Evolutionary conservation across 1,140 invertebrate species (phyloP).

Genomic region (Sinonovacula constricta): DNA sequence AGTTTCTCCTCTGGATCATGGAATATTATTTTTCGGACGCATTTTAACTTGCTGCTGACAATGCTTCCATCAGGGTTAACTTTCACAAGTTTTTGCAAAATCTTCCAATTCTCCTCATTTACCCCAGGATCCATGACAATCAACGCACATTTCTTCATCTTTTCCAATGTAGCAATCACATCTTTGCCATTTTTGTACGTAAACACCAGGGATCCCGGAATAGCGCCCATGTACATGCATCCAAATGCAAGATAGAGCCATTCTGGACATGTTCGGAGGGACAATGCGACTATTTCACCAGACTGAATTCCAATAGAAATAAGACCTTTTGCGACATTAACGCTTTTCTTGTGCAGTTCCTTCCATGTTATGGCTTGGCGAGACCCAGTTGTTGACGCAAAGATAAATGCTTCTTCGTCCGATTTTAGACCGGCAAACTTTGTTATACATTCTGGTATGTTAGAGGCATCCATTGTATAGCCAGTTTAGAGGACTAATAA

Average conservation of each 20-base stretch:
- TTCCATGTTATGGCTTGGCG: no score
- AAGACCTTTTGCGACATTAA: neutral
- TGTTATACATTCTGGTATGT: no score
- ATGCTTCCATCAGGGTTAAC: neutral
- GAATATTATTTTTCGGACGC: neutral
- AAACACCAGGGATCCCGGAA: neutral
- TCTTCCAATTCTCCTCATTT: neutral
- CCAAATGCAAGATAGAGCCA: neutral
- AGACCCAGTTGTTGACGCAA: no score
- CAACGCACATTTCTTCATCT: neutral
- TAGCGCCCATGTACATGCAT: neutral
- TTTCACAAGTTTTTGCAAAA: neutral
- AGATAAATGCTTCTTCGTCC: no score
- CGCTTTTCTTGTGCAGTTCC: neutral
- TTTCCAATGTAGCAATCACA: neutral
- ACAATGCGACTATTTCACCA: neutral
- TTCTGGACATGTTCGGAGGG: neutral
- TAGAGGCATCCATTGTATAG: no score
- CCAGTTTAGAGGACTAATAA: no score
- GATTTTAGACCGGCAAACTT: no score
- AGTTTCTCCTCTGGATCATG: neutral
- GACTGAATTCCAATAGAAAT: neutral
- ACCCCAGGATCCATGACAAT: conserved; percentile 1
- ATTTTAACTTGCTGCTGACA: neutral
- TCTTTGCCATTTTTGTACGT: neutral